Evolutionary conservation across 2,888 invertebrate species (phyloP).

Genomic region (Melanostoma scalare): DNA sequence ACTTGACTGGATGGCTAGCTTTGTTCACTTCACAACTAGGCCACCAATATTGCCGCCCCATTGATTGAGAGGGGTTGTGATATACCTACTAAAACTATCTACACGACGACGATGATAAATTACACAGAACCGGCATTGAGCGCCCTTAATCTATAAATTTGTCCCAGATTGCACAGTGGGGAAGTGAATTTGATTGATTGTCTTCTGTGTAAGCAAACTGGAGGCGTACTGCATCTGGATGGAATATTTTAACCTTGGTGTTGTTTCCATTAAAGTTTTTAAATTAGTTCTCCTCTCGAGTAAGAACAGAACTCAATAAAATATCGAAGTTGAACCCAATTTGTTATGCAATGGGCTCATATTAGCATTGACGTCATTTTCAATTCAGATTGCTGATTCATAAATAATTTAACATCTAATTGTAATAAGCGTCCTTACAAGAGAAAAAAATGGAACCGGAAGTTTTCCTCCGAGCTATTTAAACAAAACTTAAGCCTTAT

Average conservation of each 20-base stretch:
- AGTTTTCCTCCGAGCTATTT: too few relatives aligned
- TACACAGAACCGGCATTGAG: constrained; percentile 43
- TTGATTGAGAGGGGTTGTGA: constrained; percentile 38
- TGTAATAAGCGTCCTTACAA: too few relatives aligned
- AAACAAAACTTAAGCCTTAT: too few relatives aligned
- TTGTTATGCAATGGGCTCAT: too few relatives aligned
- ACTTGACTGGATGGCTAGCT: constrained; percentile 67
- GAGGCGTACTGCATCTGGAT: constrained; percentile 18
- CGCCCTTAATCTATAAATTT: constrained; percentile 69
- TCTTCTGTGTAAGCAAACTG: constrained; percentile 24
- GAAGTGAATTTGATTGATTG: constrained; percentile 66
- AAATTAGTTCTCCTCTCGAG: too few relatives aligned
- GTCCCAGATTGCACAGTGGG: constrained; percentile 63
- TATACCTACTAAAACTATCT: constrained; percentile 47
- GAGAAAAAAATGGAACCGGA: too few relatives aligned
- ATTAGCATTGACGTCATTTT: too few relatives aligned
- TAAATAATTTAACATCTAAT: too few relatives aligned
- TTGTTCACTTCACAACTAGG: constrained; percentile 67
- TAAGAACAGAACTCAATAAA: too few relatives aligned
- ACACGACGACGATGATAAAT: constrained; percentile 68
- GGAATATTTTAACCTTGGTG: constrained; percentile 29
- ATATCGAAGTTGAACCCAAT: too few relatives aligned
- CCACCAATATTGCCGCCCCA: constrained; percentile 33
- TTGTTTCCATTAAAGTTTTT: not conserved
- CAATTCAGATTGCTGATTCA: too few relatives aligned